Evolutionary conservation across 2,888 invertebrate species (phyloP), one percentile per base, ranked within the genome.

Genomic region (Drosophila nr. perissopoda): DNA sequence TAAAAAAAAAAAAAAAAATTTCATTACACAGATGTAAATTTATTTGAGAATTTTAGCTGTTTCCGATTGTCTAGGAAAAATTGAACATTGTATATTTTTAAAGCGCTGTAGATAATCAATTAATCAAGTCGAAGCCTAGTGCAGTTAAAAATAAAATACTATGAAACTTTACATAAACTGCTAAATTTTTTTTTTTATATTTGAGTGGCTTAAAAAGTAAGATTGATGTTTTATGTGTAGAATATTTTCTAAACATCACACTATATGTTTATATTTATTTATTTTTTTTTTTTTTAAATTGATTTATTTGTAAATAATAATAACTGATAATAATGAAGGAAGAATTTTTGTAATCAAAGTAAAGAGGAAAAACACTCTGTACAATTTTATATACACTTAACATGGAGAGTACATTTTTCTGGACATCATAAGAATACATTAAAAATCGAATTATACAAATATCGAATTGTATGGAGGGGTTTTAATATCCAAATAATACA

Each of bases 381-480:
- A 91, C 87, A 87, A 52, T 83, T 45, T 82, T 90, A 91, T 91
- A 91, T 90, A 88, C 88, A 92, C 78, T 87, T 84, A 91, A 90
- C 84, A 91, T 73, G 73, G 68, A 82, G 69, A 84, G 53, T 78
- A 89, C 64, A 78, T 58, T 71, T 79, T 57, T 64, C 60, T 73
- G 54, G 68, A 70, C 61, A 80, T 73, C 72, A 61, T 53, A 61
- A 73, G 63, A 56, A 78, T 56, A 65, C 73, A 66, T 73, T 54
- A 38, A 65, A 69, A 73, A 81, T 67, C 33, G 33, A 77, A 78
- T 73, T 71, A 40, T 77, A 86, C 74, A 80, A 83, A 76, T 86
- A 72, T 86, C 90, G 82, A 86, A 84, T 86, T 76, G 67, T 69
- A 73, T 81, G 65, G 59, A 69, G 62, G 67, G 49, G 76, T 68